phyloP scores from a whole-genome alignment of 2,888 invertebrate genomes.

The Lasioglossum marginatum region DNA sequence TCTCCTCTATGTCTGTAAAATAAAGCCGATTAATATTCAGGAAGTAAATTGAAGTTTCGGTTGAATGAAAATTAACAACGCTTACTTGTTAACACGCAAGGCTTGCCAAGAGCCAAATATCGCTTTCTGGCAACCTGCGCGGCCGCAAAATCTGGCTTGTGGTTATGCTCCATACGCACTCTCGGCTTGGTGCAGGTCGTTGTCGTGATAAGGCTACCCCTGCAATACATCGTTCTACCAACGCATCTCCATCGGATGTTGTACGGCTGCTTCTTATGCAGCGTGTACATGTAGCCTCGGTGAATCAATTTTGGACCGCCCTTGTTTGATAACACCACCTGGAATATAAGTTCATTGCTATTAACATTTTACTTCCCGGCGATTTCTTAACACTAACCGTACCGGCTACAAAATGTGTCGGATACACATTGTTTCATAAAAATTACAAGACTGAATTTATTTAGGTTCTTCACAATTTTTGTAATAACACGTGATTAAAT shows the following conservation, averaged over 20 bases:
- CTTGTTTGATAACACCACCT: conserved; percentile 84
- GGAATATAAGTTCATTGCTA: conserved; percentile 25
- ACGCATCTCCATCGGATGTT: conserved; percentile 85
- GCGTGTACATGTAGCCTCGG: conserved; percentile 85
- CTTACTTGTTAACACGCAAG: conserved; percentile 68
- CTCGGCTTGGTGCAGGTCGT: conserved; percentile 81
- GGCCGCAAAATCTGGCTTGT: conserved; percentile 83
- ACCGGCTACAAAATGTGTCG: too few species aligned
- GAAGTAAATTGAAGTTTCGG: not conserved
- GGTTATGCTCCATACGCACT: conserved; percentile 84
- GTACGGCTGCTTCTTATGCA: conserved; percentile 84
- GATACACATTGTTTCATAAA: too few species aligned
- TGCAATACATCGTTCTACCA: conserved; percentile 83
- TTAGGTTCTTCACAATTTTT: too few species aligned
- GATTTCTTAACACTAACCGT: too few species aligned
- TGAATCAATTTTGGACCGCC: conserved; percentile 85
- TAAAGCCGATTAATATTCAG: not conserved
- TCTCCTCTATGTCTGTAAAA: conserved; percentile 22
- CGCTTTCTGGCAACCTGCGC: conserved; percentile 82
- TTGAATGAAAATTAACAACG: conserved; percentile 5
- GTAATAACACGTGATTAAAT: too few species aligned
- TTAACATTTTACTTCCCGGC: not conserved
- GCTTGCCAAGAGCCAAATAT: conserved; percentile 75
- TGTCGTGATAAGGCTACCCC: conserved; percentile 84
- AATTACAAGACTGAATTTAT: too few species aligned